These are phyloP conservation scores for Molorchus minor DNA, from an alignment of 2,888 invertebrate species.

Conservation along the genomic window DNA sequence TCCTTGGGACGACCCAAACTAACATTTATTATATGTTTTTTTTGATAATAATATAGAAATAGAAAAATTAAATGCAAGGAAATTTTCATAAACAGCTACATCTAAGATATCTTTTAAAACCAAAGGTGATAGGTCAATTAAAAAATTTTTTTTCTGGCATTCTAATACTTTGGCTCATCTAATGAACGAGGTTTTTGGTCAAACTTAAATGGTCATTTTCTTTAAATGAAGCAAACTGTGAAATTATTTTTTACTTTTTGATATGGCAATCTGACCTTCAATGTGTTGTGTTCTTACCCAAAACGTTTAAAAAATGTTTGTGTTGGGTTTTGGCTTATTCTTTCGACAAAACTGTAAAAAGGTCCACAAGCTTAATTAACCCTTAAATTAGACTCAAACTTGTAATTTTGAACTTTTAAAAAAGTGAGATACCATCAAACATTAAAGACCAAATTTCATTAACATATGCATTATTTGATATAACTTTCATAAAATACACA, in stretches of 20 bases:
- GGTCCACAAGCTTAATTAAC: slow-evolving; percentile 20
- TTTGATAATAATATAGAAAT: slow-evolving; percentile 11
- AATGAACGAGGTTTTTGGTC: slow-evolving; percentile 26
- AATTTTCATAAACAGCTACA: slow-evolving; percentile 23
- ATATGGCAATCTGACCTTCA: slow-evolving; percentile 19
- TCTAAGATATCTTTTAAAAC: slow-evolving; percentile 21
- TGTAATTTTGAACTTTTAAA: slow-evolving; percentile 26
- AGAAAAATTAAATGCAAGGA: slow-evolving; percentile 9
- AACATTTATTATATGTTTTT: too few species aligned
- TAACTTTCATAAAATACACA: neutral
- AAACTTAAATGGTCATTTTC: slow-evolving; percentile 22
- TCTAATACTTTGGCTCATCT: slow-evolving; percentile 24
- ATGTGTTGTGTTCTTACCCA: too few species aligned
- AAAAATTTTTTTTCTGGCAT: slow-evolving; percentile 31
- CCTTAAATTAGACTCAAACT: slow-evolving; percentile 28
- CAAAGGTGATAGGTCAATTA: slow-evolving; percentile 26
- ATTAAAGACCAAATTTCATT: slow-evolving; percentile 9
- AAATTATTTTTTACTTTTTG: slow-evolving; percentile 22
- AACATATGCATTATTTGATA: neutral
- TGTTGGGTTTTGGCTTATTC: slow-evolving; percentile 18
- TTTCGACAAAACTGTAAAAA: slow-evolving; percentile 27
- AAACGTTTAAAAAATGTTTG: slow-evolving; percentile 16
- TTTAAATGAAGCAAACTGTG: slow-evolving; percentile 24
- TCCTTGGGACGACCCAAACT: too few species aligned
- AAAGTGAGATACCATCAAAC: slow-evolving; percentile 27